A percentile compares a stretch with the other conserved stretches of the same genome.
These are phyloP conservation scores for Cyclina sinensis DNA, from an alignment of 1,140 invertebrate species.

Conservation along the genomic window DNA sequence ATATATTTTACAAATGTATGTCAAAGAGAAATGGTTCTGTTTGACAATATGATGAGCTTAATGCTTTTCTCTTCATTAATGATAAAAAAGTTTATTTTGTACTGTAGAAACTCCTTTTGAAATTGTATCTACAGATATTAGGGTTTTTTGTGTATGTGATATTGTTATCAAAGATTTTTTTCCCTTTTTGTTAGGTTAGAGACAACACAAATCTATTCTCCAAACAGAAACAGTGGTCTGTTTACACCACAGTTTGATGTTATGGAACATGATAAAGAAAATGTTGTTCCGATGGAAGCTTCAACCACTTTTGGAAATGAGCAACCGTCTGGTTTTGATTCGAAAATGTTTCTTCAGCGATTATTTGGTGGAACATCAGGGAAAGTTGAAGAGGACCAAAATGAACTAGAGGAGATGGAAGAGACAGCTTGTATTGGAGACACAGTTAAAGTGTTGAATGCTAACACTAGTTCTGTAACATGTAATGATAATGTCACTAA, in stretches of 20 bases:
- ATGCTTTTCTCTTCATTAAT: too few relatives aligned
- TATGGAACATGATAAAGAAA: slow-evolving; percentile 44
- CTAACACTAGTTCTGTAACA: not conserved
- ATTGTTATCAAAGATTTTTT: slow-evolving; percentile 10
- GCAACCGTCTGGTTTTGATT: not conserved
- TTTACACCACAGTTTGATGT: not conserved
- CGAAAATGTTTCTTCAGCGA: not conserved
- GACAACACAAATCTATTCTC: slow-evolving; percentile 55
- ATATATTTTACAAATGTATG: too few relatives aligned
- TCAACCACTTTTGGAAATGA: not conserved
- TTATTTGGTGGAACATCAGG: not conserved
- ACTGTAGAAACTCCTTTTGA: too few relatives aligned
- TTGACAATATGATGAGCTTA: too few relatives aligned
- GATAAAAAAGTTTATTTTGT: too few relatives aligned
- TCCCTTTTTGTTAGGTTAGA: slow-evolving; percentile 16
- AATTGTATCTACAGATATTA: too few relatives aligned
- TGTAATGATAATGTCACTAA: slow-evolving; percentile 17
- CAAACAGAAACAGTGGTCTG: slow-evolving; percentile 9
- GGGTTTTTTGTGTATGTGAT: too few relatives aligned
- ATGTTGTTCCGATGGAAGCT: slow-evolving; percentile 28
- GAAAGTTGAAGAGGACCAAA: not conserved
- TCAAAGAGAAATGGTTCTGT: too few relatives aligned
- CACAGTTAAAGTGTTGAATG: not conserved
- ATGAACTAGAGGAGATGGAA: slow-evolving; percentile 10
- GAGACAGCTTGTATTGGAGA: slow-evolving; percentile 32